Base-by-base conservation (phyloP, 2,797 vertebrate genomes). In the Sebastes minor region DNA sequence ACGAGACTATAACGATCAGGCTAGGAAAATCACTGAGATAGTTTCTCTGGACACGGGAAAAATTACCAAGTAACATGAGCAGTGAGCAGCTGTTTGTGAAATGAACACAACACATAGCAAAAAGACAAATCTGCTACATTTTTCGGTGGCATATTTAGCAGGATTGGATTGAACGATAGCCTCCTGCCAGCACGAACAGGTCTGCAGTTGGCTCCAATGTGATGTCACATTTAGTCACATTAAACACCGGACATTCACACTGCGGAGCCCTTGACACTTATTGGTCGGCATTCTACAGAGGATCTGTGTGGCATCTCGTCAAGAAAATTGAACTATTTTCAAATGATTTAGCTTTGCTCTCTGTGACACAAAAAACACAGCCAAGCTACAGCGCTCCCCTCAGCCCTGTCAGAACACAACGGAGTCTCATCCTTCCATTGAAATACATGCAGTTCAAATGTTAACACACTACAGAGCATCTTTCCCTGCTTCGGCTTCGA, bases 311-410 rank as follows among this genome's bases (percentile, higher is more conserved):
- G 13, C 27, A 53, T 28, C 1, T 27, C 16, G 4, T 59, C 2
- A n/a, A 61, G 4, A 18, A 28, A 13, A 0, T 38, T 2, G 0
- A 38, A 59, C 0, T 9, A 59, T 59, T 16, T 59, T 62, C 10
- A 33, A 2, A 28, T 60, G 4, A 16, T 59, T 59, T 18, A 4
- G 6, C 25, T 57, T 33, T 32, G 4, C 20, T 32, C 4, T 32
- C 9, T n/a, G 30, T 61, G 49, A n/a, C 49, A 52, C 14, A n/a
- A 52, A 52, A 10, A 52, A 52, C 49, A 46, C 42, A 46, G 42
- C 42, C 14, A 8, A 46, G 42, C 42, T 18, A 0, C 42, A 46
- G 16, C 16, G 14, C 14, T 42, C 6, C 38, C 38, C 38, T 18
- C 42, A 18, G 20, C 20, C 20, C 28, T 22, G 46, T 32, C 46